A percentile compares a stretch with the other conserved stretches of the same genome.
Conservation (phyloP, 2,113 vertebrate genomes). For the Planiliza haematocheilus region DNA sequence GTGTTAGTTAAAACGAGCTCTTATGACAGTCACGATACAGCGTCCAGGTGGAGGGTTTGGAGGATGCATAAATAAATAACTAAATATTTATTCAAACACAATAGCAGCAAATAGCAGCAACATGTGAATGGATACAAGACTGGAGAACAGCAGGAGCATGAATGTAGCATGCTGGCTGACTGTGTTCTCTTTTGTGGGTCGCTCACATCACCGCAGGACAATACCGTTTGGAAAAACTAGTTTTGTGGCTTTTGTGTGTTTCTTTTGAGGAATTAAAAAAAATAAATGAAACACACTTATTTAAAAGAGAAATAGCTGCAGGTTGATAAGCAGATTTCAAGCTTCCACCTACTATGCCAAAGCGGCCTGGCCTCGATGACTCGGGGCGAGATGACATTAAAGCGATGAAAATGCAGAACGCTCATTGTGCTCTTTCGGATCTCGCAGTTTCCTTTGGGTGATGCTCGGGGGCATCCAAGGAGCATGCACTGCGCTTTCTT, state of each 20-base stretch:
- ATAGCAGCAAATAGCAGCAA: not conserved
- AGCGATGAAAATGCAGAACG: conserved; percentile 17
- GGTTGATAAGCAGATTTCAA: conserved; percentile 41
- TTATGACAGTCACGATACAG: conserved; percentile 5
- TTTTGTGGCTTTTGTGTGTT: not conserved
- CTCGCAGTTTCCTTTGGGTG: conserved; percentile 13
- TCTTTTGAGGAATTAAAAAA: conserved; percentile 22
- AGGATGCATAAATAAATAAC: not conserved
- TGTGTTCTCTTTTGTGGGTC: not conserved
- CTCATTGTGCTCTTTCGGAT: conserved; percentile 8
- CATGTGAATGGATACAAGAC: conserved; percentile 27
- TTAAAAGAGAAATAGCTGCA: conserved; percentile 18
- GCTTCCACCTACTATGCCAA: conserved; percentile 10
- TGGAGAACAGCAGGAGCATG: conserved; percentile 38
- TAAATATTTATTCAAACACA: not conserved
- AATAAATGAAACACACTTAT: not conserved
- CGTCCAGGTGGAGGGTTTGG: conserved; percentile 16
- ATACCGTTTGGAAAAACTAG: not conserved
- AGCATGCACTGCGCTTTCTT: not conserved
- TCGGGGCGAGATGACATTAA: not conserved
- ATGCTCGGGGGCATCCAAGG: not conserved
- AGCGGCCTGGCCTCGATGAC: not conserved
- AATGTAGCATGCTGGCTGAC: not conserved
- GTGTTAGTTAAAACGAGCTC: conserved; percentile 25
- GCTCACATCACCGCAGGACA: conserved; percentile 18